Base-by-base conservation (phyloP, 2,888 invertebrate genomes). In the Patella depressa region DNA sequence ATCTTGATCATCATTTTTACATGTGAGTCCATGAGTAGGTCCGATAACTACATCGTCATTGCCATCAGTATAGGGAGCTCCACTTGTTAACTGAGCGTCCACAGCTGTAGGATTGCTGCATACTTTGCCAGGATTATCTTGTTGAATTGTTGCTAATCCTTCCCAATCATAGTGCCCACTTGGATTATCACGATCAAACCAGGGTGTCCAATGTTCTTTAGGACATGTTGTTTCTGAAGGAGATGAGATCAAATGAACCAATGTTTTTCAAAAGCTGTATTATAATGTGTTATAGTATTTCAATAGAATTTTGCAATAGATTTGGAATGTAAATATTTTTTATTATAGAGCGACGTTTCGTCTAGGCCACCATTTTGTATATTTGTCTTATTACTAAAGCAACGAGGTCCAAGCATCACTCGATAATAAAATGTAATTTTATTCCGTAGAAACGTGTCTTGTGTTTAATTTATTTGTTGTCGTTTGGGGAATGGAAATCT, bases 161-260 rank as follows among this genome's bases (percentile, higher is more conserved):
- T 65, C 65, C 65, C 65, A 65, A 19, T 65, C 65, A 65, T 24
- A 19, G 14, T 19, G 3, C 24, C 65, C 65, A 65, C 24, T 4
- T 12, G 65, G 65, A 24, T 65, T 65, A 65, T 65, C 65, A 24
- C 65, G 19, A 65, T 65, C 65, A 14, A 65, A 24, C 65, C 65
- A 65, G n/a, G 19, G 19, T 24, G 65, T 65, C 65, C 65, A 65
- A 12, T 19, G 19, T 11, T 65, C 24, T 24, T 19, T 24, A 24
- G 65, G 65, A 24, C 65, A 65, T 12, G 24, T 24, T 65, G 65
- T 14, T 65, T 19, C 24, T 65, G 19, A 19, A 5, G 12, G 19
- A 14, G 1, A 9, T 65, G 19, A 65, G 17, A 65, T 3, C 2
- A 65, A 24, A 24, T 14, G 9, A 45, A 45, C 4, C 7, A 45